phyloP scores from a whole-genome alignment of 1,140 invertebrate species.

The Gonioctena quinquepunctata region DNA sequence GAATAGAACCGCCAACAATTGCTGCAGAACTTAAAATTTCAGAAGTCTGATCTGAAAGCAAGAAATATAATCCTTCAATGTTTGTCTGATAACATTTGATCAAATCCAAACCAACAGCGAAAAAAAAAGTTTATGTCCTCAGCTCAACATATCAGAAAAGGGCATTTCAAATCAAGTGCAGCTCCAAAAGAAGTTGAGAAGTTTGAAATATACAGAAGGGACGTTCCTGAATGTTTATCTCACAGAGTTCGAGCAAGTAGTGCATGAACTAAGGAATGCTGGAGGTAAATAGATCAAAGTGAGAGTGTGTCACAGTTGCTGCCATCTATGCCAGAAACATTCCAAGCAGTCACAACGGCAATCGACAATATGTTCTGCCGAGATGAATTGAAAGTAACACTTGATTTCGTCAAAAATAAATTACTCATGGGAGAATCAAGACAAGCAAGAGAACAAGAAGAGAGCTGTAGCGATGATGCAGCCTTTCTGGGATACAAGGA shows the following conservation, averaged over 20 bases:
- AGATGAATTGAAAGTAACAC: not conserved
- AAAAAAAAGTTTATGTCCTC: not conserved
- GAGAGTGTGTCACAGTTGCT: not conserved
- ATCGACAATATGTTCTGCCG: too few species aligned
- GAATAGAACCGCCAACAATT: conserved; percentile 17
- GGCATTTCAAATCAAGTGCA: not conserved
- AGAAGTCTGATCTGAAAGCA: conserved; percentile 23
- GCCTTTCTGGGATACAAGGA: too few species aligned
- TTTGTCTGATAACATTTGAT: not conserved
- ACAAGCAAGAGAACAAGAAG: not conserved
- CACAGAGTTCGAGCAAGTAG: too few species aligned
- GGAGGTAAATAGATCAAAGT: not conserved
- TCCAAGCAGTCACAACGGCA: not conserved
- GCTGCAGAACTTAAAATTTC: conserved; percentile 8
- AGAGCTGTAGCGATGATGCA: not conserved
- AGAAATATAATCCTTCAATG: conserved; percentile 18
- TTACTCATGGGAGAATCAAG: too few species aligned
- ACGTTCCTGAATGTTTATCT: too few species aligned
- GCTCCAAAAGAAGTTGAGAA: too few species aligned
- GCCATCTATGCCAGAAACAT: not conserved
- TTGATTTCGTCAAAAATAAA: not conserved
- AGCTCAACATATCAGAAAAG: not conserved
- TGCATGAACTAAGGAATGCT: too few species aligned
- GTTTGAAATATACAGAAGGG: too few species aligned
- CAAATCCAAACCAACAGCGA: not conserved